Base-by-base conservation (phyloP, 2,797 vertebrate genomes). In the Spinus olivaceus region DNA sequence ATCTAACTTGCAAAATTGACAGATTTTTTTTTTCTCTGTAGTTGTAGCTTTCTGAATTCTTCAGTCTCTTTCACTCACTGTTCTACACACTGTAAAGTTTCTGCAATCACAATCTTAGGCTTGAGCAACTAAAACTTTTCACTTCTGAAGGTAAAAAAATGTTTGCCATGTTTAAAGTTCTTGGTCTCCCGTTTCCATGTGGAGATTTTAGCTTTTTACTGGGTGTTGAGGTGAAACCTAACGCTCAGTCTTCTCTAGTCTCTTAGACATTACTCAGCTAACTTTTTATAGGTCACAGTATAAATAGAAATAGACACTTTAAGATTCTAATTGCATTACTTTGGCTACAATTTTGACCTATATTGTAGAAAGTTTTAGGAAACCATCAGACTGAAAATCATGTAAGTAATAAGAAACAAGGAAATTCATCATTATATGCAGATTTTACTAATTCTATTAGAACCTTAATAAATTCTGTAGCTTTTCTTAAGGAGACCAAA, bases 211-310 rank as follows among this genome's bases (percentile, higher is more conserved):
- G 14, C 6, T 76, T 94, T 93, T 94, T 41, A 46, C 3, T 71
- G 71, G n/a, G 17, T 81, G 56, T 78, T 1, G 37, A 79, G 39
- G 22, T 92, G 86, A 95, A 96, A 95, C 54, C 74, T 92, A 96
- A 91, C 73, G 32, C 73, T 91, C 32, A 33, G 0, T 70, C 47
- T 64, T 92, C 65, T 84, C 63, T 91, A 30, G 82, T 81, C 54
- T 67, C 51, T 60, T 74, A 88, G 79, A 88, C 64, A 35, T 94
- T 91, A 91, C 37, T 84, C 94, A 82, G 80, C 69, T 92, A 61
- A 73, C 88, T 95, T 94, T 95, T 96, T 86, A 84, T 94, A 94
- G 77, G 37, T 92, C 33, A 73, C 15, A 27, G 35, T 97, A 88
- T 94, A 94, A 89, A 92, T 93, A 94, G 88, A 77, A 85, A 76